phyloP scores from a whole-genome alignment of 2,113 vertebrate species.

The Saimiri boliviensis region DNA sequence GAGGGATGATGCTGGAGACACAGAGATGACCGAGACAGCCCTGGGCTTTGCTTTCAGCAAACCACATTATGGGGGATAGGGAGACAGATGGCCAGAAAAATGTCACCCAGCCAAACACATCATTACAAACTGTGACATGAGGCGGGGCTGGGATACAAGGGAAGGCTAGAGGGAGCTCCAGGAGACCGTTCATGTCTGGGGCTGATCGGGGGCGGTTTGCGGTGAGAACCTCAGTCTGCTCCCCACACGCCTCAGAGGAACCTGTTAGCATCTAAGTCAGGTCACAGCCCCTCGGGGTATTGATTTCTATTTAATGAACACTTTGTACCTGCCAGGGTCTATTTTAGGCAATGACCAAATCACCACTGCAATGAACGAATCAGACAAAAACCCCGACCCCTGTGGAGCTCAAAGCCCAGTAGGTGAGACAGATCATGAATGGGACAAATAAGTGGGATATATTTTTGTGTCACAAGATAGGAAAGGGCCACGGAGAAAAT shows the following conservation, averaged over 20 bases:
- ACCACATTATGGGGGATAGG: neutral
- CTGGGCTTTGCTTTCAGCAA: neutral
- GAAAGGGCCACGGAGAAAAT: neutral
- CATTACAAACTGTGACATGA: neutral
- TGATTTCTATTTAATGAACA: neutral
- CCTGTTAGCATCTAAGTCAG: neutral
- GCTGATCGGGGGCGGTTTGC: neutral
- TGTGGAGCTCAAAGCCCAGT: neutral
- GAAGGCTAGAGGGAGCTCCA: neutral
- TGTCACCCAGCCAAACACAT: neutral
- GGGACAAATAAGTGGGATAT: neutral
- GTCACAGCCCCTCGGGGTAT: neutral
- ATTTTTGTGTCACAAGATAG: neutral
- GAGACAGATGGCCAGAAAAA: neutral
- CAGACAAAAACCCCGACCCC: neutral
- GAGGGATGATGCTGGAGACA: neutral
- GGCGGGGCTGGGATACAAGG: neutral
- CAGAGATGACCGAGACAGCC: neutral
- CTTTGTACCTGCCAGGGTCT: neutral
- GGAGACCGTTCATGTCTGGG: neutral
- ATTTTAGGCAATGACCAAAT: neutral
- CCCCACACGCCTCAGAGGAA: neutral
- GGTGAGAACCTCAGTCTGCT: neutral
- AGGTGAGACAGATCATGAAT: neutral
- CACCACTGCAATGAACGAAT: neutral